A percentile compares a stretch with the other conserved stretches of the same genome.
phyloP scores from a whole-genome alignment of 2,113 vertebrate genomes.

The Sterrhoptilus dennistouni region DNA sequence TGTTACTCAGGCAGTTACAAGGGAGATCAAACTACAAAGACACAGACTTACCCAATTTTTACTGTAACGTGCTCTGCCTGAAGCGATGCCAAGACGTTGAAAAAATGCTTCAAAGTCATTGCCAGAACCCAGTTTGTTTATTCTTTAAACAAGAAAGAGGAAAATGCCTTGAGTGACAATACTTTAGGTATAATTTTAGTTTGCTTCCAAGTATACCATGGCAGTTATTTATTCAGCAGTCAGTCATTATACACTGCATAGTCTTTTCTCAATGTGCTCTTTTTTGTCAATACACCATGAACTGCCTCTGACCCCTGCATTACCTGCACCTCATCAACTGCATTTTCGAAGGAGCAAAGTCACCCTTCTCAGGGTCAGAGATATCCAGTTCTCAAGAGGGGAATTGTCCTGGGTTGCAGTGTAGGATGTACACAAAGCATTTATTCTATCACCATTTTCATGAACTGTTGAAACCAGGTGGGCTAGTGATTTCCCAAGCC shows the following conservation, averaged over 20 bases:
- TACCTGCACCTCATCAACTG: not conserved
- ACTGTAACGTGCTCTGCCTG: constrained; percentile 92
- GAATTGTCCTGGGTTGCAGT: too few species aligned
- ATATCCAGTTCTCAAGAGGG: not conserved
- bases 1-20: not conserved
- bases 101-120: constrained; percentile 98
- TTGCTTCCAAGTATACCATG: not conserved
- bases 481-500: too few species aligned
- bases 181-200: not conserved
- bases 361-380: not conserved
- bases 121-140: constrained; percentile 94
- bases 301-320: not conserved
- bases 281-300: not conserved
- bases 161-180: not conserved
- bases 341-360: not conserved
- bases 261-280: not conserved
- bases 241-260: not conserved
- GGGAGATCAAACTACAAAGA: not conserved
- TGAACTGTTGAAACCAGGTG: too few species aligned
- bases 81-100: constrained; percentile 91
- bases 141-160: constrained; percentile 75
- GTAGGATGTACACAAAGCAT: too few species aligned
- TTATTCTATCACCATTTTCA: too few species aligned
- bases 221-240: not conserved
- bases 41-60: constrained; percentile 85